Evolutionary conservation across 2,113 vertebrate genomes (phyloP), one percentile per base, ranked within the genome.

Genomic region (Brienomyrus longianalis): DNA sequence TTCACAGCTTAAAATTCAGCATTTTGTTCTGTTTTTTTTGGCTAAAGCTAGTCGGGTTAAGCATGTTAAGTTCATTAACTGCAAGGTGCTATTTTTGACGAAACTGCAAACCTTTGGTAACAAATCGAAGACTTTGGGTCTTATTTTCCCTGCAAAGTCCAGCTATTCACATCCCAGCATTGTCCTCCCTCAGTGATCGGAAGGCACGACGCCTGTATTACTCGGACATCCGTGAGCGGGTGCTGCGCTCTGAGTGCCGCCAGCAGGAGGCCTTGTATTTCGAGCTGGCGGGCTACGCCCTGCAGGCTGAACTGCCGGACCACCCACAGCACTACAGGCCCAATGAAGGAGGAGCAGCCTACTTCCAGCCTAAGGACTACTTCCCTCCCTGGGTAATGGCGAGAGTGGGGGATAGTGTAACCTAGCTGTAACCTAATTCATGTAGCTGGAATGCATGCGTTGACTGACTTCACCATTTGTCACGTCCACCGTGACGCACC

Each of bases 231-330:
- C 96, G 96, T 74, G 97, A 98, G 90, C 96, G 96, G 56, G 97
- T 98, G 6, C 95, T 98, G 83, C 92, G 95, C 90, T 99, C 98
- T 10, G 95, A 96, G 80, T 97, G 97, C 84, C 92, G 94, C 87
- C 96, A 97, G 94, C 96, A 96, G 91, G 98, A 99, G 95, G 98
- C 97, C 92, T 95, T 96, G 90, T 98, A 98, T 93, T 98, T 98
- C 94, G 95, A 98, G 93, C 95, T 98, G 90, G 97, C 97, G 3
- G 96, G 96, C 52, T 97, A 97, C 10, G 96, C 96, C 70, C 92
- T 98, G 66, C 97, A 98, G 93, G 96, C 97, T 8, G 97, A 98
- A 90, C 93, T 97, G 90, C 97, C 96, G 3, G 95, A 97, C 93
- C 96, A 96, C 93, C 93, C 90, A 2, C 93, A 94, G 74, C 91